Conservation (phyloP, 2,113 vertebrate species). For the Paradisaea rubra region DNA sequence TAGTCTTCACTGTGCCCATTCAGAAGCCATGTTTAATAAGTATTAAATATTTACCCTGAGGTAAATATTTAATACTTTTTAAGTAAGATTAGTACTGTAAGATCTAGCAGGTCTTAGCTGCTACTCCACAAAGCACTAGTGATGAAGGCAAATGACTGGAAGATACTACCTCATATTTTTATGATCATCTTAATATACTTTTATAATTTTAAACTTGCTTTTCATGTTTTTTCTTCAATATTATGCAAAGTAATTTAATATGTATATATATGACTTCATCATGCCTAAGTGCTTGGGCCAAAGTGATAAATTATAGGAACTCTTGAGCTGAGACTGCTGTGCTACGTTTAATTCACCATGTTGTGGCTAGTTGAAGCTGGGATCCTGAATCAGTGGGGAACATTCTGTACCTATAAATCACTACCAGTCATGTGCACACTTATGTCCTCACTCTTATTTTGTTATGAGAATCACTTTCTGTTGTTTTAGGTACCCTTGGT, state of each 20-base stretch:
- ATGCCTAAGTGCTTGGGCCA: neutral
- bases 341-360: neutral
- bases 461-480: neutral
- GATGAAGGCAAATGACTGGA: neutral
- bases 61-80: too few species aligned
- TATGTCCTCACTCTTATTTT: neutral
- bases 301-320: slow-evolving; percentile 6
- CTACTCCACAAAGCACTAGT: neutral
- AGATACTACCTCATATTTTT: neutral
- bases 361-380: neutral
- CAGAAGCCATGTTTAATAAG: neutral
- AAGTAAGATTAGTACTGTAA: neutral
- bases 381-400: neutral
- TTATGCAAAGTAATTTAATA: neutral
- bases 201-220: neutral
- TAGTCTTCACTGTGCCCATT: neutral
- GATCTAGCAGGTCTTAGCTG: neutral
- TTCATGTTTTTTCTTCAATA: neutral
- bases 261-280: neutral
- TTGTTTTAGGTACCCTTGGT: neutral
- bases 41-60: neutral
- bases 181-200: neutral
- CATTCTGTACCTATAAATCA: neutral
- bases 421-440: neutral
- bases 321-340: neutral